Conservation (phyloP, 2,797 vertebrate genomes). For the Hozukius guyotensis region DNA sequence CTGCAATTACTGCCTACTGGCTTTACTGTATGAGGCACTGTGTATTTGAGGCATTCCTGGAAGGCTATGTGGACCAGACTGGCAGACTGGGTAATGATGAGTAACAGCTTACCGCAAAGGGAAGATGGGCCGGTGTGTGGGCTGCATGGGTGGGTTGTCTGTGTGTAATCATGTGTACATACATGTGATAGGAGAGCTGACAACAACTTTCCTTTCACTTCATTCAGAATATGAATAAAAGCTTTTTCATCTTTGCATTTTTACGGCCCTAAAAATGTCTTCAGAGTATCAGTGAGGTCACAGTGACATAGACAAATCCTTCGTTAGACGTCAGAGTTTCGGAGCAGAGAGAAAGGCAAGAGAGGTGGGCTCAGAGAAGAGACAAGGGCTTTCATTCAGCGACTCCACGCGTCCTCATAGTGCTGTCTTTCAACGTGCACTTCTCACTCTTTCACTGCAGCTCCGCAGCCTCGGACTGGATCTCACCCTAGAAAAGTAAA, state of each 20-base stretch:
- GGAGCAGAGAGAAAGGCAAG: slow-evolving; percentile 34
- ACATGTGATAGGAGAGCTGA: slow-evolving; percentile 11
- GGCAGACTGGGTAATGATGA: slow-evolving; percentile 67
- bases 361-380: slow-evolving; percentile 32
- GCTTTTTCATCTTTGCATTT: slow-evolving; percentile 1
- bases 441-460: slow-evolving; percentile 57
- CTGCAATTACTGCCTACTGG: slow-evolving; percentile 32
- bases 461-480: neutral
- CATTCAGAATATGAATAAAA: neutral
- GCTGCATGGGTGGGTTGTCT: slow-evolving; percentile 38
- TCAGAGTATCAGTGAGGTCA: slow-evolving; percentile 78
- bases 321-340: slow-evolving; percentile 76
- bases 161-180: slow-evolving; percentile 29
- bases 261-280: neutral
- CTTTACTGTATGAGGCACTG: slow-evolving; percentile 49
- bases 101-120: slow-evolving; percentile 68
- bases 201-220: slow-evolving; percentile 7
- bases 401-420: slow-evolving; percentile 23
- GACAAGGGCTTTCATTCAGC: slow-evolving; percentile 83
- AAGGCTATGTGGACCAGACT: slow-evolving; percentile 79
- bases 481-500: neutral
- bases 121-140: slow-evolving; percentile 32
- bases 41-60: slow-evolving; percentile 75
- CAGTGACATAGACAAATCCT: slow-evolving; percentile 62
- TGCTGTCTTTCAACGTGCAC: slow-evolving; percentile 76